Conservation (phyloP, 1,140 invertebrate species). For the Tetramorium parvispinum region DNA sequence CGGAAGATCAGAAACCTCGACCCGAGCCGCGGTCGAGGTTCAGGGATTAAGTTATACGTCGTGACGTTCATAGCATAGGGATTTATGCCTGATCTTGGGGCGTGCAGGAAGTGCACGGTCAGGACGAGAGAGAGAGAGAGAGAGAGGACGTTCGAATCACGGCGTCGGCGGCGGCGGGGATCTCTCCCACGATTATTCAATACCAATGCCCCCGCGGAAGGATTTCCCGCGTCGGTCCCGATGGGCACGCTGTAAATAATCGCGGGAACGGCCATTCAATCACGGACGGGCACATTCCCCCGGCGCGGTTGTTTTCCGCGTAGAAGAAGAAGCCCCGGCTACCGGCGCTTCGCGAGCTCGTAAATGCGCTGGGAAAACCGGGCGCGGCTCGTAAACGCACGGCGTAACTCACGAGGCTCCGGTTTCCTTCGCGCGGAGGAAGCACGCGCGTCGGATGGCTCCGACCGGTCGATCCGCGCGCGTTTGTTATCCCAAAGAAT, state of each 20-base stretch:
- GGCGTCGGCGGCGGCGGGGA: not conserved
- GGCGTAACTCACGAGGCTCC: not conserved
- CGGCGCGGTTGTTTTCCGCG: not conserved
- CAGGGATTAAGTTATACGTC: constrained; percentile 68
- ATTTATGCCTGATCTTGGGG: constrained; percentile 65
- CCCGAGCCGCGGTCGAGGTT: constrained; percentile 39
- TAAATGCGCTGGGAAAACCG: constrained; percentile 24
- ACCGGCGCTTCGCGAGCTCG: constrained; percentile 25
- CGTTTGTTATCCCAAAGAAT: constrained; percentile 14
- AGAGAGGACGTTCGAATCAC: constrained; percentile 11
- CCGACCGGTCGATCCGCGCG: not conserved
- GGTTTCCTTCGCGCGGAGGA: not conserved
- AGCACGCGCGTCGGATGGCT: not conserved
- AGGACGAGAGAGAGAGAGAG: no score
- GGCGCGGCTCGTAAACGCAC: constrained; percentile 29
- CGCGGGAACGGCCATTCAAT: constrained; percentile 40
- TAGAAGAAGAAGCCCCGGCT: constrained; percentile 14
- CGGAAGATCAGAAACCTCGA: constrained; percentile 40
- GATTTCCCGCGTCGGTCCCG: not conserved
- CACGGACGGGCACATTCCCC: not conserved
- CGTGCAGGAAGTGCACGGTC: constrained; percentile 35
- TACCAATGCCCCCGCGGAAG: constrained; percentile 15
- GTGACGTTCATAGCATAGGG: constrained; percentile 36
- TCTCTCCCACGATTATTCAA: constrained; percentile 60
- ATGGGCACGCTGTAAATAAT: constrained; percentile 31